Evolutionary conservation across 2,888 invertebrate species (phyloP).

Genomic region (Agrotis puta): DNA sequence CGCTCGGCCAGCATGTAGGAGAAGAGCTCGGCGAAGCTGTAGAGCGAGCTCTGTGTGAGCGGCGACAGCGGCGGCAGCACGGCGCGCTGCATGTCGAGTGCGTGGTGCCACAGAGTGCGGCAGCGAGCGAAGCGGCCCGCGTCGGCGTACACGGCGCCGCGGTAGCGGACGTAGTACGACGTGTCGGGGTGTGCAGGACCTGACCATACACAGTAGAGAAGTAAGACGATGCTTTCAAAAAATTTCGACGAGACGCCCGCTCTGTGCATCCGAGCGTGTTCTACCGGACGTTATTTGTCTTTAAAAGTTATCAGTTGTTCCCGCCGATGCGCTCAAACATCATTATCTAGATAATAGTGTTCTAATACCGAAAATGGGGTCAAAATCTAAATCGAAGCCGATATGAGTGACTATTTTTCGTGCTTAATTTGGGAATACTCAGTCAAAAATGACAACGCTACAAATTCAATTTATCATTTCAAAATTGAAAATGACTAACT

Average conservation of each 20-base stretch:
- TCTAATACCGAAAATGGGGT: not conserved
- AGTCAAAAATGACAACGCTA: not conserved
- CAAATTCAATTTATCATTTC: too few relatives aligned
- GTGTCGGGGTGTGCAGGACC: constrained; percentile 99
- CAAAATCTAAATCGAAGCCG: not conserved
- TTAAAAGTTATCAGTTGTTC: not conserved
- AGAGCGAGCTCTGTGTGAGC: constrained; percentile 98
- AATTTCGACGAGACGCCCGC: too few relatives aligned
- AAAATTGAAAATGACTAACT: too few relatives aligned
- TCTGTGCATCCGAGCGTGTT: too few relatives aligned
- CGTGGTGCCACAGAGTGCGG: constrained; percentile 98
- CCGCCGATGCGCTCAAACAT: not conserved
- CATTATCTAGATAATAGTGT: too few relatives aligned
- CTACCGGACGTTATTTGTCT: too few relatives aligned
- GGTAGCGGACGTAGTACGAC: constrained; percentile 98
- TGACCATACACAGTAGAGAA: constrained; percentile 51
- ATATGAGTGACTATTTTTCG: too few relatives aligned
- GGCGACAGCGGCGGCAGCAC: constrained; percentile 98
- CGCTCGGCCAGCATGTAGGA: constrained; percentile 98
- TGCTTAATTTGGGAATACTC: too few relatives aligned
- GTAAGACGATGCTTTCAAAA: too few relatives aligned
- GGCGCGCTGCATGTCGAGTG: constrained; percentile 98
- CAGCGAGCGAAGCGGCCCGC: constrained; percentile 98
- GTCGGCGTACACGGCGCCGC: constrained; percentile 98
- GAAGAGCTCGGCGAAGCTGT: constrained; percentile 98